Conservation (phyloP, 2,113 vertebrate species). For the Coptodon bakossiorum region DNA sequence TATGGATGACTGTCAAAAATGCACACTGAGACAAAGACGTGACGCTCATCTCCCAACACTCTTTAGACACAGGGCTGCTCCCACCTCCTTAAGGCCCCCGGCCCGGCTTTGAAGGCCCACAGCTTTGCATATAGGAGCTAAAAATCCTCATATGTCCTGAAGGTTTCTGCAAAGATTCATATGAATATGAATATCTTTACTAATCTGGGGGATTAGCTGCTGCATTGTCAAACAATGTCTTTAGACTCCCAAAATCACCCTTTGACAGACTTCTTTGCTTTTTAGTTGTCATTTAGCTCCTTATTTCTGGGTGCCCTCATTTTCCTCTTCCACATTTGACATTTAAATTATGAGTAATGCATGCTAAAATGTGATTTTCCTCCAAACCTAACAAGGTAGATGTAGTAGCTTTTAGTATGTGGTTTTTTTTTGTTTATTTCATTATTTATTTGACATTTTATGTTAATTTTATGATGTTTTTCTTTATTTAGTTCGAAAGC, state of each 20-base stretch:
- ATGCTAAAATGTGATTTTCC: neutral
- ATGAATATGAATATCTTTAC: conserved; percentile 46
- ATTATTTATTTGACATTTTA: neutral
- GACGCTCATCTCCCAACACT: neutral
- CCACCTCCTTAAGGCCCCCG: neutral
- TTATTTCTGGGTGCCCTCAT: neutral
- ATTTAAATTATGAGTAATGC: conserved; percentile 11
- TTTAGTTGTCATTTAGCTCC: conserved; percentile 19
- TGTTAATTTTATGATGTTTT: neutral
- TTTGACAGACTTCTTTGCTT: neutral
- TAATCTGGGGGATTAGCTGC: conserved; percentile 51
- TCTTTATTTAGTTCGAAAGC: neutral
- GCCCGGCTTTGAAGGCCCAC: neutral
- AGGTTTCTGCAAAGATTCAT: conserved; percentile 30
- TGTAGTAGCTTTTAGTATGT: neutral
- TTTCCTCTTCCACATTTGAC: conserved; percentile 2
- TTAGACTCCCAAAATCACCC: neutral
- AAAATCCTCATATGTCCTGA: conserved; percentile 10
- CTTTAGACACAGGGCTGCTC: neutral
- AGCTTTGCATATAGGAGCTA: neutral
- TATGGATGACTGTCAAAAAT: conserved; percentile 22
- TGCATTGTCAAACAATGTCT: conserved; percentile 29
- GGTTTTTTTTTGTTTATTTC: neutral
- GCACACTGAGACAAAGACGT: conserved; percentile 1
- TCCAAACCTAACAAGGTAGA: neutral